These are phyloP conservation scores for Valencia hispanica DNA, from an alignment of 2,797 vertebrate genomes.

Conservation along the genomic window DNA sequence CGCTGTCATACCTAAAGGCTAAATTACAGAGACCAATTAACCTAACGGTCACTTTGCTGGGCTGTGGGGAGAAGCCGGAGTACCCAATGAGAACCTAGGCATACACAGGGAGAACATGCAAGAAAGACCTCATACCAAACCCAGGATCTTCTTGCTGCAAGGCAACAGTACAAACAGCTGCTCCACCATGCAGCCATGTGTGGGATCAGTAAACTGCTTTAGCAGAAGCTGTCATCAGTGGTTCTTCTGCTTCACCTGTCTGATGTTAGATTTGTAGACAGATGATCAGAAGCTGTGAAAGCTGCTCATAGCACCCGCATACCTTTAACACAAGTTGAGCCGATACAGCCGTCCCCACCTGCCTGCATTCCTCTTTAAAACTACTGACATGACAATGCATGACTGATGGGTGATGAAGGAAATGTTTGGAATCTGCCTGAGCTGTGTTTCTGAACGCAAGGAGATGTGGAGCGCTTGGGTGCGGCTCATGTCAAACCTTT, in stretches of 20 bases:
- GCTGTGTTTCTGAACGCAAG: not conserved
- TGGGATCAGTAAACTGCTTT: not conserved
- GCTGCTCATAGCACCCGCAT: constrained; percentile 17
- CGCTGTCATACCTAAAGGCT: too few relatives aligned
- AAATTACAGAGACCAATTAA: not conserved
- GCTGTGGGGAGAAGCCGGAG: too few relatives aligned
- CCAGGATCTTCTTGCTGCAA: not conserved
- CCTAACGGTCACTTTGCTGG: not conserved
- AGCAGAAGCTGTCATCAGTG: constrained; percentile 21
- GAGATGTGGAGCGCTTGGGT: constrained; percentile 1
- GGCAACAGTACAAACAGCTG: not conserved
- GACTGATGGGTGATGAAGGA: constrained; percentile 10
- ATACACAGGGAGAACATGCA: not conserved
- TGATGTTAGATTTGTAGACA: constrained; percentile 31
- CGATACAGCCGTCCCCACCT: constrained; percentile 26
- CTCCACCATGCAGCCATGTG: not conserved
- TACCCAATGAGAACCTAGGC: not conserved
- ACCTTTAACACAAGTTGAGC: constrained; percentile 6
- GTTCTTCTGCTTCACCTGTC: constrained; percentile 11
- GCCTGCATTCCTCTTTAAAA: constrained; percentile 33
- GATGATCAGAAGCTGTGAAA: constrained; percentile 29
- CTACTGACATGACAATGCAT: constrained; percentile 27
- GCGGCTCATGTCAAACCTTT: not conserved
- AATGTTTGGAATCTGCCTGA: constrained; percentile 49
- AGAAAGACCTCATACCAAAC: not conserved